phyloP scores from a whole-genome alignment of 2,888 invertebrate genomes.

The Parapristionchus giblindavisi region DNA sequence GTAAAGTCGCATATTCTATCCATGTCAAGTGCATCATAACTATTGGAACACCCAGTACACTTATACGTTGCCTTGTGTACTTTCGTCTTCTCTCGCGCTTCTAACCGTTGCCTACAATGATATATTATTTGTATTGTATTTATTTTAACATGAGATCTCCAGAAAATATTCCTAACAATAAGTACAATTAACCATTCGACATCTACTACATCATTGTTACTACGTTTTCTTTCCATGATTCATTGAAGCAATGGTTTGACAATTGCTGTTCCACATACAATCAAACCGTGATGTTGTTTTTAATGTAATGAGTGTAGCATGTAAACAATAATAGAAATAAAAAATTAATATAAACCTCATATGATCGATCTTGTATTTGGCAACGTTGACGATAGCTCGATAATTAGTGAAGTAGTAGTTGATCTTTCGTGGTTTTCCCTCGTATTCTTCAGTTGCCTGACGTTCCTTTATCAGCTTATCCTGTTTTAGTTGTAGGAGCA shows the following conservation, averaged over 20 bases:
- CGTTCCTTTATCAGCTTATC: conserved; percentile 69
- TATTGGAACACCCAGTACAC: conserved; percentile 37
- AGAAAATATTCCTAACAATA: too few species aligned
- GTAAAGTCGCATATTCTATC: conserved; percentile 39
- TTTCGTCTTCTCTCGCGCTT: conserved; percentile 40
- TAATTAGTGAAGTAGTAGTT: conserved; percentile 69
- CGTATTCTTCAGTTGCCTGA: conserved; percentile 54
- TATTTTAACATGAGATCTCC: too few species aligned
- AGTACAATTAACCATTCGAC: too few species aligned
- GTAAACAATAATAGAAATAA: neutral
- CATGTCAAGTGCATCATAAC: conserved; percentile 42
- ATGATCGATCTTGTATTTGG: conserved; percentile 69
- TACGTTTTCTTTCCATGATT: too few species aligned
- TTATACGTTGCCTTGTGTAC: conserved; percentile 41
- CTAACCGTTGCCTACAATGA: conserved; percentile 40
- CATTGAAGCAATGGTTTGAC: too few species aligned
- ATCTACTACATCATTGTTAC: too few species aligned
- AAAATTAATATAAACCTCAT: conserved; percentile 54
- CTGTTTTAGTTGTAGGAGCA: conserved; percentile 49
- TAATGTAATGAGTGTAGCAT: neutral
- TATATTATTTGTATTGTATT: too few species aligned
- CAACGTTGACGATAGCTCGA: conserved; percentile 67
- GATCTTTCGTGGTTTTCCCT: conserved; percentile 40
- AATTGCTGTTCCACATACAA: too few species aligned
- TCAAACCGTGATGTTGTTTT: too few species aligned